Conservation (phyloP, 2,113 vertebrate species). For the Eclectus roratus region DNA sequence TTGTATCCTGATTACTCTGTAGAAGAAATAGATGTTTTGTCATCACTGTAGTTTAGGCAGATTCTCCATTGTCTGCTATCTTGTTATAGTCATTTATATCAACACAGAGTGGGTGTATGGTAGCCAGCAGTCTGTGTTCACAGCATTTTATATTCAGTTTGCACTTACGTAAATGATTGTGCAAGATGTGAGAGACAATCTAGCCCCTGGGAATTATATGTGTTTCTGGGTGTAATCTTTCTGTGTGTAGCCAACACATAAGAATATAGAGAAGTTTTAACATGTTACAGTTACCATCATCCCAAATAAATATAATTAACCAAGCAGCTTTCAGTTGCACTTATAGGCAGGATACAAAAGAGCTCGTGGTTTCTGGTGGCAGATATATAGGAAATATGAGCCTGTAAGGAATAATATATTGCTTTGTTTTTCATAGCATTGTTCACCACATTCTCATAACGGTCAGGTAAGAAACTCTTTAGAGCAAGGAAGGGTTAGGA, state of each 20-base stretch:
- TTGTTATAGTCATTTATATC: conserved; percentile 49
- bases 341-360: not conserved
- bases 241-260: conserved; percentile 21
- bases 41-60: conserved; percentile 36
- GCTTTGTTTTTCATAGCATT: conserved; percentile 16
- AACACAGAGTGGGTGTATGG: conserved; percentile 59
- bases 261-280: conserved; percentile 60
- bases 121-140: conserved; percentile 57
- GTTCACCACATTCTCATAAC: conserved; percentile 18
- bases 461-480: not conserved
- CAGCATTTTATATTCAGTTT: conserved; percentile 38
- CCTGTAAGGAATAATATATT: conserved; percentile 18
- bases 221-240: conserved; percentile 48
- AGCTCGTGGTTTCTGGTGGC: conserved; percentile 32
- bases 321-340: not conserved
- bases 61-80: conserved; percentile 49
- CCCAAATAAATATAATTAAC: conserved; percentile 54
- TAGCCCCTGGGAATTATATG: conserved; percentile 40
- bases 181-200: conserved; percentile 51
- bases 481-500: not conserved
- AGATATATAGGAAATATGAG: conserved; percentile 27
- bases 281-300: conserved; percentile 43
- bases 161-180: conserved; percentile 66
- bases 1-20: not conserved
- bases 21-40: not conserved